Percentiles rank a stretch among this genome's conserved stretches.
These are phyloP conservation scores for Gobio gobio DNA, from an alignment of 2,113 vertebrate species.

Conservation along the genomic window DNA sequence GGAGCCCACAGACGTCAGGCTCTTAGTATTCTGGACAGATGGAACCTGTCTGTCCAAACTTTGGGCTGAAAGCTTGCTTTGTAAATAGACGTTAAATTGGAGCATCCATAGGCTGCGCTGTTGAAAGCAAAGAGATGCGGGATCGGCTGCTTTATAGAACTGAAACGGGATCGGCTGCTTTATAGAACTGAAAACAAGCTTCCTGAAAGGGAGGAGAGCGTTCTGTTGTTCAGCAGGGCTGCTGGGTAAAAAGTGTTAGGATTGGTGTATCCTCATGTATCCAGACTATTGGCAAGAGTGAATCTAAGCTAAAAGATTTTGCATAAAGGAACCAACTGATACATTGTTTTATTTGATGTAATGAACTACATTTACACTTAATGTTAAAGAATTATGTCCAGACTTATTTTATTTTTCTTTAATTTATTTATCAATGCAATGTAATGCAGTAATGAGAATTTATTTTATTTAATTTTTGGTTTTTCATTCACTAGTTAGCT, in stretches of 20 bases:
- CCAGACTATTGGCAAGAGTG: not conserved
- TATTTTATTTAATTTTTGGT: too few species aligned
- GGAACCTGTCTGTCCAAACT: slow-evolving; percentile 66
- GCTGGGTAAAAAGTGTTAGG: not conserved
- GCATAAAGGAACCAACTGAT: not conserved
- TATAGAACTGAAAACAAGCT: not conserved
- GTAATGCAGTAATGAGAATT: not conserved
- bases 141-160: slow-evolving; percentile 10
- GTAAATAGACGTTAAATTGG: slow-evolving; percentile 68
- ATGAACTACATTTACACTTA: not conserved
- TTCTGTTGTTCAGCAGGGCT: not conserved
- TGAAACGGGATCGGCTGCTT: not conserved
- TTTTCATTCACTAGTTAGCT: too few species aligned
- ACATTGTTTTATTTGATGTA: not conserved
- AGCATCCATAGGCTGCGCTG: slow-evolving; percentile 58
- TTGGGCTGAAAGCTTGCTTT: slow-evolving; percentile 61
- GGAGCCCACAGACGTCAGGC: slow-evolving; percentile 52
- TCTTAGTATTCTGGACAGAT: slow-evolving; percentile 72
- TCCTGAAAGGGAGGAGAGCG: not conserved
- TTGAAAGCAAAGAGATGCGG: slow-evolving; percentile 43
- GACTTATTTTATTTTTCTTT: not conserved
- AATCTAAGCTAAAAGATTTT: not conserved
- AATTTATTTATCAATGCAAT: not conserved
- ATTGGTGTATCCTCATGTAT: not conserved
- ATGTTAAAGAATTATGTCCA: not conserved